Evolutionary conservation across 1,140 invertebrate genomes (phyloP), one percentile per base, ranked within the genome.

Genomic region (Aphaenogaster rudis): DNA sequence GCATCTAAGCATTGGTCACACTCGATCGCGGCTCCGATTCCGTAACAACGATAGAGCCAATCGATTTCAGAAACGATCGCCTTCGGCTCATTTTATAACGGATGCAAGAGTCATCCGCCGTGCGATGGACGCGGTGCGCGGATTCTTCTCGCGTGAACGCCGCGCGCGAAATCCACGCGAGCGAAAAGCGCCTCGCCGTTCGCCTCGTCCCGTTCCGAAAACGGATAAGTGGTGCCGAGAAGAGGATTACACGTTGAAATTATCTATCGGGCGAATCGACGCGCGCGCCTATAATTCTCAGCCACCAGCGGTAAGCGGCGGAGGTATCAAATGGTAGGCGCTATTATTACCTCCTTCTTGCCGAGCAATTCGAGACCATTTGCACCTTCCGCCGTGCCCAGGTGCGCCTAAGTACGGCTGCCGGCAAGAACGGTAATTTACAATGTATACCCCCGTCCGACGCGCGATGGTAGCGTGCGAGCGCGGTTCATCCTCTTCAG

Each of bases 301-400:
- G 33, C 80, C 69, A 74, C 5, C 54, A 48, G 69, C 48, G 66
- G 36, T 81, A 81, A 81, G 50, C 80, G 80, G 69, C 69, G 80
- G 57, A 84, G 69, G 80, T 84, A 84, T 84, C 80, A 84, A 84
- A 76, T 84, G 80, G 80, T 84, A 84, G 54, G 54, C 54, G 80
- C 80, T 84, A 76, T 84, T 84, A 84, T 84, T 84, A 84, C 54
- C 80, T 84, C 69, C 80, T 84, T 76, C 69, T 84, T 63, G 57
- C 69, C 80, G 42, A 76, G 80, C 69, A 74, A 84, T 84, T 84
- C 80, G 80, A 84, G 80, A 76, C 80, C 80, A 84, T 84, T 84
- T 84, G 80, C 80, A 84, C 80, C 80, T 84, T 84, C 80, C 80
- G 80, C 80, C 80, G 69, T 84, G 69, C 80, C 80, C 80, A 84